Percentiles rank a stretch among this genome's conserved stretches.
Evolutionary conservation across 2,888 invertebrate species (phyloP).

Genomic region (Nudaria mundana): DNA sequence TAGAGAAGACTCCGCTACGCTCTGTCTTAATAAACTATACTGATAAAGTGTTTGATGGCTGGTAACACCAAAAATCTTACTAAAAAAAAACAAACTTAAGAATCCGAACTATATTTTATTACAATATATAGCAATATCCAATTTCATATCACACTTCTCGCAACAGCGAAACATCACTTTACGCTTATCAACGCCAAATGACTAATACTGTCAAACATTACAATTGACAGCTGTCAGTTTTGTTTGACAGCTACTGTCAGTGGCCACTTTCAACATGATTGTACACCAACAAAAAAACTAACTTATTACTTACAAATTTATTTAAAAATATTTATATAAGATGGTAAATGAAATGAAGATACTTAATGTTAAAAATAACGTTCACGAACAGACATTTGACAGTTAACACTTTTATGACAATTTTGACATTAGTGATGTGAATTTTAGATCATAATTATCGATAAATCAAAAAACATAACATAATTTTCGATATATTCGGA

Average conservation of each 20-base stretch:
- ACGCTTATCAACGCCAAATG: slow-evolving; percentile 2
- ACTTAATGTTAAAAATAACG: not conserved
- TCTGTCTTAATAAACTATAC: too few species aligned
- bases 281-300: slow-evolving; percentile 26
- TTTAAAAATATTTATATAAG: too few species aligned
- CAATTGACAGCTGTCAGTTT: slow-evolving; percentile 1
- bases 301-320: slow-evolving; percentile 24
- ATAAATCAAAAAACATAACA: too few species aligned
- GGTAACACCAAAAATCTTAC: not conserved
- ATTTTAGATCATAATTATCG: too few species aligned
- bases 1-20: too few species aligned
- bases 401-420: too few species aligned
- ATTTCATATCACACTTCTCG: slow-evolving; percentile 35
- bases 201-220: not conserved
- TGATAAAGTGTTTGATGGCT: too few species aligned
- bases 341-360: too few species aligned
- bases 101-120: slow-evolving; percentile 39
- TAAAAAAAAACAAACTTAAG: slow-evolving; percentile 34
- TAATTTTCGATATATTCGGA: too few species aligned
- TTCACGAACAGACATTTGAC: not conserved
- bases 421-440: too few species aligned
- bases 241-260: slow-evolving; percentile 8
- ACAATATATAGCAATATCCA: slow-evolving; percentile 40
- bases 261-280: slow-evolving; percentile 32
- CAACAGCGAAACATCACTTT: slow-evolving; percentile 24